phyloP scores from a whole-genome alignment of 2,797 vertebrate species.

The Tokudaia muenninki region DNA sequence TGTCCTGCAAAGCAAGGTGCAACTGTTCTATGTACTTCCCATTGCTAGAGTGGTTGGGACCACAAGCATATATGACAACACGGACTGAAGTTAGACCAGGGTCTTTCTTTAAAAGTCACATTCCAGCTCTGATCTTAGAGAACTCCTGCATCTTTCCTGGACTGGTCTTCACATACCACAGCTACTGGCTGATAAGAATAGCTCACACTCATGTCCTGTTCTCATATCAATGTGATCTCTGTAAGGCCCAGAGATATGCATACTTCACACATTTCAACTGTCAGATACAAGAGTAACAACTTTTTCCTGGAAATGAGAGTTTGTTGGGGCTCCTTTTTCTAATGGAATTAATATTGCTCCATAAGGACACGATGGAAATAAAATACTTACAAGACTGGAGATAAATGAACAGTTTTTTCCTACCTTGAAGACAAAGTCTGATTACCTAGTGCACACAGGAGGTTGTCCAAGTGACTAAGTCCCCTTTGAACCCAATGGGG shows the following conservation, averaged over 20 bases:
- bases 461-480: neutral
- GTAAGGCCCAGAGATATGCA: conserved; percentile 53
- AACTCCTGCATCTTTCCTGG: conserved; percentile 23
- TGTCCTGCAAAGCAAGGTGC: conserved; percentile 82
- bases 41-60: neutral
- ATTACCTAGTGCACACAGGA: conserved; percentile 31
- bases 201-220: conserved; percentile 48
- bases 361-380: conserved; percentile 55
- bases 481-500: conserved; percentile 14
- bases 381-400: conserved; percentile 42
- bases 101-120: conserved; percentile 50
- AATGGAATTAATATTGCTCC: conserved; percentile 64
- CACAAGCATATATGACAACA: conserved; percentile 13
- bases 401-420: conserved; percentile 38
- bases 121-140: neutral
- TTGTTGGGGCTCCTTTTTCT: neutral
- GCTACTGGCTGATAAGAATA: neutral
- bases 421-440: conserved; percentile 23
- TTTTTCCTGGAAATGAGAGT: conserved; percentile 56
- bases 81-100: neutral
- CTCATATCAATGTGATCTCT: conserved; percentile 42
- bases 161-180: neutral
- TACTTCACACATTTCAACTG: conserved; percentile 71
- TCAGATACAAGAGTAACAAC: conserved; percentile 74
- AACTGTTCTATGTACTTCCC: neutral